These are phyloP conservation scores for Crossoptilon crossoptilon DNA, from an alignment of 2,797 vertebrate genomes.

Conservation along the genomic window DNA sequence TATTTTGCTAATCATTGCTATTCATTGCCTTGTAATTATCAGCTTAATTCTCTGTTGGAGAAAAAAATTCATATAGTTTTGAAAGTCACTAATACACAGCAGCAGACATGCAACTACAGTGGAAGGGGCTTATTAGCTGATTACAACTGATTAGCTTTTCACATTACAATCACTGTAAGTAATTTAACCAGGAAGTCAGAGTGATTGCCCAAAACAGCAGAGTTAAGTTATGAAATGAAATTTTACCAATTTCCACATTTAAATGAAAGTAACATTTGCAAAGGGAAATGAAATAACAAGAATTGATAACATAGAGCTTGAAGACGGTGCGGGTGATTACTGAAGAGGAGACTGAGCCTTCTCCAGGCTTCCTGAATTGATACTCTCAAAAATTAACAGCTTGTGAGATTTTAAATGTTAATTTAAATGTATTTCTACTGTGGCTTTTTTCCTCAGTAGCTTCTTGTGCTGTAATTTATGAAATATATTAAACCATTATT, in stretches of 20 bases:
- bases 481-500: neutral
- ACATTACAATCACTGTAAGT: neutral
- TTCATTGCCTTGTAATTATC: neutral
- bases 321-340: neutral
- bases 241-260: neutral
- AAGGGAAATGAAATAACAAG: slow-evolving; percentile 24
- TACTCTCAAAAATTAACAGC: neutral
- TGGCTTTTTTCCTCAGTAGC: neutral
- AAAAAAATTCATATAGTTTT: neutral
- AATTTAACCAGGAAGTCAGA: neutral
- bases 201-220: neutral
- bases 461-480: neutral
- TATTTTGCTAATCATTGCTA: neutral
- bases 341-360: neutral
- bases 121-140: neutral
- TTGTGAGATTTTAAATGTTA: neutral
- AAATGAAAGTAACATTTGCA: neutral
- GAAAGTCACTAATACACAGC: neutral
- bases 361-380: slow-evolving; percentile 9
- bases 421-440: neutral
- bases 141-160: neutral
- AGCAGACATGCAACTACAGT: neutral
- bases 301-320: neutral
- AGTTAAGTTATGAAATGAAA: neutral
- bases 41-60: neutral